These are phyloP conservation scores for Melikaiella ostensackeni DNA, from an alignment of 2,888 invertebrate genomes.

Conservation along the genomic window DNA sequence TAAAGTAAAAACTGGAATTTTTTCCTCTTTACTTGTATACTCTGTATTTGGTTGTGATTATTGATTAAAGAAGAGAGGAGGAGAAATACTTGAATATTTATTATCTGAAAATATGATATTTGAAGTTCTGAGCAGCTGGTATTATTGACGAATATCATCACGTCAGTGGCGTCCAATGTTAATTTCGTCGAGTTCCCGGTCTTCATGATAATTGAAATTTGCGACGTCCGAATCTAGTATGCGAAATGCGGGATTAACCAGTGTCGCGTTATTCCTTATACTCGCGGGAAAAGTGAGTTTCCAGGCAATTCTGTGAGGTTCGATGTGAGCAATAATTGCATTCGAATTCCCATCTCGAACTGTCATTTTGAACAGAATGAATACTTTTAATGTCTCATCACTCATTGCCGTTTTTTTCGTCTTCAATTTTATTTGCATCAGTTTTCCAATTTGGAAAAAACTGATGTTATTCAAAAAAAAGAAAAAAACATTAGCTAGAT, in stretches of 20 bases:
- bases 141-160: not conserved
- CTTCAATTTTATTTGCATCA: not conserved
- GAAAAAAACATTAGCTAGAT: too few species aligned
- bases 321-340: slow-evolving; percentile 30
- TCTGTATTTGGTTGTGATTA: too few species aligned
- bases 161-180: not conserved
- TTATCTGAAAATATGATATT: too few species aligned
- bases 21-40: too few species aligned
- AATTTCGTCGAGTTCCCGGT: not conserved
- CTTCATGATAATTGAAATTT: not conserved
- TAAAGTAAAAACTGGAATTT: too few species aligned
- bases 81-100: too few species aligned
- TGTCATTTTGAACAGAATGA: not conserved
- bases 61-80: too few species aligned
- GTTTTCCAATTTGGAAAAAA: not conserved
- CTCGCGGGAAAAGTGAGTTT: not conserved
- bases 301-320: slow-evolving; percentile 9
- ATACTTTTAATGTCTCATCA: not conserved
- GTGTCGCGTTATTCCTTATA: not conserved
- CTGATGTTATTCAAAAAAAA: too few species aligned
- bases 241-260: not conserved
- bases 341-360: slow-evolving; percentile 3
- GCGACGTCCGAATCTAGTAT: not conserved
- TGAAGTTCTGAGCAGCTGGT: too few species aligned
- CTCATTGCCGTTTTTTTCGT: not conserved